A percentile compares a stretch with the other conserved stretches of the same genome.
These are phyloP conservation scores for Protonibea diacanthus DNA, from an alignment of 2,797 vertebrate species.

Conservation along the genomic window DNA sequence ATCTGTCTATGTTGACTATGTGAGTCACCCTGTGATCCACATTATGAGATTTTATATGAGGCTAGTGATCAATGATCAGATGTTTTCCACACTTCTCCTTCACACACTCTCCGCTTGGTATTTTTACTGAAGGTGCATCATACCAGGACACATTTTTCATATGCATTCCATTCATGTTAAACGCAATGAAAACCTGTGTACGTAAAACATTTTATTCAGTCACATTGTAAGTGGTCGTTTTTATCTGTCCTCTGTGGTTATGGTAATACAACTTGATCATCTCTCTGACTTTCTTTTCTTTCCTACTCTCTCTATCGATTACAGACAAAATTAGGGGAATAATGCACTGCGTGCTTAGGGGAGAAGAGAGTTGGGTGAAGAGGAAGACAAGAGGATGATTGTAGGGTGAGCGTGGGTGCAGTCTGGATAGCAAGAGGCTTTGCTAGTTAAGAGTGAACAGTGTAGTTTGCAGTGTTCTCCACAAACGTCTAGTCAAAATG, in stretches of 20 bases:
- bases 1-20: constrained; percentile 58
- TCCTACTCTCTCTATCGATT: constrained; percentile 31
- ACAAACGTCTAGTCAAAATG: constrained; percentile 37
- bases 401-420: constrained; percentile 45
- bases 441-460: constrained; percentile 37
- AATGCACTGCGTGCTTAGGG: constrained; percentile 36
- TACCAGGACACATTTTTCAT: constrained; percentile 21
- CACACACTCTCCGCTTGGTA: constrained; percentile 37
- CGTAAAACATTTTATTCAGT: constrained; percentile 56
- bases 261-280: constrained; percentile 60
- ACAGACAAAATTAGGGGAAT: constrained; percentile 37
- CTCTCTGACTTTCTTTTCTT: constrained; percentile 28
- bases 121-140: constrained; percentile 56
- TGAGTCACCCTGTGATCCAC: constrained; percentile 46
- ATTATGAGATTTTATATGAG: constrained; percentile 42
- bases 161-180: constrained; percentile 50
- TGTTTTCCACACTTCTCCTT: constrained; percentile 56
- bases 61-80: constrained; percentile 23
- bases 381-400: constrained; percentile 53
- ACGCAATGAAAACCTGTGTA: constrained; percentile 49
- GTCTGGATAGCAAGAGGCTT: constrained; percentile 32
- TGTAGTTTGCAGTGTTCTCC: constrained; percentile 29
- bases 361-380: constrained; percentile 31
- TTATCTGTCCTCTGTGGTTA: constrained; percentile 49
- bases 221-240: constrained; percentile 54